phyloP scores from a whole-genome alignment of 2,113 vertebrate species.

The Caranx melampygus region DNA sequence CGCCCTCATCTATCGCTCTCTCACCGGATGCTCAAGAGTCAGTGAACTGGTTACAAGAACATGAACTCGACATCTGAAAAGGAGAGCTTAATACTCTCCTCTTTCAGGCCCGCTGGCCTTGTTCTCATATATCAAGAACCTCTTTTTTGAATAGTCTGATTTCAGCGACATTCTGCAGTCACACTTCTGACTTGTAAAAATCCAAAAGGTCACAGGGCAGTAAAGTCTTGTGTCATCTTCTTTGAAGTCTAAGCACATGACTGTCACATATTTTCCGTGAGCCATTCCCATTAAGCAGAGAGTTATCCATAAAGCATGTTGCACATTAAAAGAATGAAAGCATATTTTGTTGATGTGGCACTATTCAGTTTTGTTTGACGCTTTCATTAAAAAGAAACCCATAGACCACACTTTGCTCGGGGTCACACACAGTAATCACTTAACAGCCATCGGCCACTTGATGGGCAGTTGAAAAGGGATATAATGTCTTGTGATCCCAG shows the following conservation, averaged over 20 bases:
- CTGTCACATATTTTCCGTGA: slow-evolving; percentile 67
- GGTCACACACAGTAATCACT: slow-evolving; percentile 52
- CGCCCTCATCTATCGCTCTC: slow-evolving; percentile 61
- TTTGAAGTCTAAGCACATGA: slow-evolving; percentile 75
- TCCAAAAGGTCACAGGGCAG: slow-evolving; percentile 59
- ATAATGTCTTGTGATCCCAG: slow-evolving; percentile 55
- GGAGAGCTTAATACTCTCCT: slow-evolving; percentile 54
- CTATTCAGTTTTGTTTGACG: slow-evolving; percentile 33
- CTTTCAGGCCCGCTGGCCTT: slow-evolving; percentile 61
- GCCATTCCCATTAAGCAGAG: slow-evolving; percentile 33
- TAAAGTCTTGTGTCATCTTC: slow-evolving; percentile 51
- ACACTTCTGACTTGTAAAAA: slow-evolving; percentile 53
- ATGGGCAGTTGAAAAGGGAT: slow-evolving; percentile 60
- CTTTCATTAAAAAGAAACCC: slow-evolving; percentile 35
- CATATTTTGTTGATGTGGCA: slow-evolving; percentile 45
- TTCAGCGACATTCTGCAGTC: slow-evolving; percentile 54
- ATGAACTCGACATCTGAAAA: slow-evolving; percentile 66
- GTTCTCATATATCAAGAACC: slow-evolving; percentile 61
- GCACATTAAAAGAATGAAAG: slow-evolving; percentile 47
- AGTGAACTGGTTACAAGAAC: slow-evolving; percentile 76
- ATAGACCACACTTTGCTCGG: slow-evolving; percentile 43
- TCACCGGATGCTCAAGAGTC: slow-evolving; percentile 70
- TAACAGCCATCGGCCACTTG: slow-evolving; percentile 47
- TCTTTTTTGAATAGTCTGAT: slow-evolving; percentile 27
- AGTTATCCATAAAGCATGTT: slow-evolving; percentile 36